Evolutionary conservation across 1,140 invertebrate genomes (phyloP).

Genomic region (Hycleus phaleratus): DNA sequence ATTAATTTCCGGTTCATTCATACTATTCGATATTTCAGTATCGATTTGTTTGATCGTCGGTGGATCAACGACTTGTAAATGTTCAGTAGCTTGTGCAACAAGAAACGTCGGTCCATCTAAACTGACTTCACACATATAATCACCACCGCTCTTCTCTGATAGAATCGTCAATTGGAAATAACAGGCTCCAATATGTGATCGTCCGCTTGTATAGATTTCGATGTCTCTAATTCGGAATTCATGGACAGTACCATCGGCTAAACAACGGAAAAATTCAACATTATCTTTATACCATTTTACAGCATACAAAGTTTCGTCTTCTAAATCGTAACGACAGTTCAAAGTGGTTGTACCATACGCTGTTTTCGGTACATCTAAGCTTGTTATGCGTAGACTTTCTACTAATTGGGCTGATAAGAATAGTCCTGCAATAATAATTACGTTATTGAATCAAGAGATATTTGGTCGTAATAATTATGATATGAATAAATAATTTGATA

Average conservation of each 20-base stretch:
- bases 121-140: conserved; percentile 53
- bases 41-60: no score
- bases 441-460: no score
- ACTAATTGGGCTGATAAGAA: no score
- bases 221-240: conserved; percentile 27
- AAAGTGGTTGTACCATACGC: conserved; percentile 20
- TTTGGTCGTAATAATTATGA: no score
- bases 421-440: background rate
- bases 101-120: conserved; percentile 49
- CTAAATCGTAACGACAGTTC: conserved; percentile 32
- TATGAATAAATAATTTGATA: no score
- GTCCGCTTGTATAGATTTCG: conserved; percentile 13
- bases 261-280: conserved; percentile 50
- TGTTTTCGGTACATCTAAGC: conserved; percentile 27
- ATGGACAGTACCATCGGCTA: conserved; percentile 24
- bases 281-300: conserved; percentile 62
- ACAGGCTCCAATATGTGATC: conserved; percentile 25
- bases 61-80: no score
- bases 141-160: conserved; percentile 37
- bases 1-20: no score
- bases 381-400: conserved; percentile 25
- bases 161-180: conserved; percentile 25
- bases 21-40: no score
- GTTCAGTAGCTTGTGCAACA: conserved; percentile 32
- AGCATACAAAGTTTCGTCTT: conserved; percentile 45